Evolutionary conservation across 2,888 invertebrate genomes (phyloP), one percentile per base, ranked within the genome.

Genomic region (Antitype chi): DNA sequence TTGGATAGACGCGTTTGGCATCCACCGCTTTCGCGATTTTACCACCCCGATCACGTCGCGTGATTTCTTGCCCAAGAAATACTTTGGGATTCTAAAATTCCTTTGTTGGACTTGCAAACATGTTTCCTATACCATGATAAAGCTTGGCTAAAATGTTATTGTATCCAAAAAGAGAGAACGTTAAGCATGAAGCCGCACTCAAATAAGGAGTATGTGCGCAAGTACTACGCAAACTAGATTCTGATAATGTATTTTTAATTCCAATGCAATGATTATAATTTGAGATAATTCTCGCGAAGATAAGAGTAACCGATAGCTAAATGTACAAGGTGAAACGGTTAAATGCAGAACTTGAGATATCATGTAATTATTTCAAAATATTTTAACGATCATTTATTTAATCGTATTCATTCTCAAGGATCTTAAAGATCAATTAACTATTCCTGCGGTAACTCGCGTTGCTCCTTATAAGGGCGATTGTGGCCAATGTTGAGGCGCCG

Each of bases 11-110:
- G 89, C 89, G 89, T 91, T 89, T 85, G 91, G 91, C 85, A 90
- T 91, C 87, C 88, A 87, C 88, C 85, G 89, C 90, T 91, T 89
- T 89, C 87, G 87, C 85, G 74, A 89, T 89, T 92, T 92, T 91
- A 85, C 90, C 86, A 93, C 88, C 86, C 93, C 83, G 90, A 89
- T 92, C 94, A 94, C 94, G 94, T 94, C 90, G 86, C 75, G 82
- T 71, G 88, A 90, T 91, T 93, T 94, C 93, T 93, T 92, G 89
- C 87, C 78, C 82, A 82, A 89, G 91, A 90, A 90, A 92, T 89
- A 90, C 90, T 89, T 85, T 83, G 81, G 80, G 85, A 92, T 91
- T 92, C 90, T 89, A 90, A 93, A 93, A 93, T 91, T 87, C 92
- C 93, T 91, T 90, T 90, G 89, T 90, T 88, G 90, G 89, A 81